Evolutionary conservation across 2,797 vertebrate genomes (phyloP).

Genomic region (Choloepus didactylus): DNA sequence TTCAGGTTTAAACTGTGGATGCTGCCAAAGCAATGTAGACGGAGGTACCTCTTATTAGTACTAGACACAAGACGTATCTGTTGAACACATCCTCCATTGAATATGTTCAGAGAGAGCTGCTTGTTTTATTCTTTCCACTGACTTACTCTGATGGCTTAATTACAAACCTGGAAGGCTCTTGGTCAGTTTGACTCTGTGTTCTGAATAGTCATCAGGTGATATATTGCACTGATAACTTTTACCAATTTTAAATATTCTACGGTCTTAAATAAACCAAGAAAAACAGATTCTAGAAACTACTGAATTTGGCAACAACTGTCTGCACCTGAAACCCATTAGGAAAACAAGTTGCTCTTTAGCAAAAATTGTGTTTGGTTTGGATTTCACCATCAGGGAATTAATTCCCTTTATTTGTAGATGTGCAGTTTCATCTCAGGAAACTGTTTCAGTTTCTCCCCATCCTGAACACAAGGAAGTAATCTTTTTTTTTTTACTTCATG

Average conservation of each 20-base stretch:
- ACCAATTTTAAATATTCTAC: conserved; percentile 38
- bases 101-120: background rate
- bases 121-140: background rate
- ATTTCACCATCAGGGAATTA: conserved; percentile 5
- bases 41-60: background rate
- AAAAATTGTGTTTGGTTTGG: background rate
- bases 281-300: background rate
- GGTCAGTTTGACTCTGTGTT: background rate
- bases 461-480: background rate
- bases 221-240: background rate
- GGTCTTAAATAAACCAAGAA: background rate
- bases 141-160: background rate
- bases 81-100: background rate
- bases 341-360: background rate
- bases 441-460: background rate
- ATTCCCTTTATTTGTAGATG: conserved; percentile 18
- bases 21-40: conserved; percentile 33
- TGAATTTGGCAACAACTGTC: background rate
- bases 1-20: conserved; percentile 5
- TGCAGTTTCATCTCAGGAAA: conserved; percentile 13
- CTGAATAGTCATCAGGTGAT: background rate
- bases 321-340: background rate
- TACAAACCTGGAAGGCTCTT: background rate
- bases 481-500: conserved; percentile 42
- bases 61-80: background rate